These are phyloP conservation scores for Ranitomeya variabilis DNA, from an alignment of 2,113 vertebrate genomes.

Conservation along the genomic window DNA sequence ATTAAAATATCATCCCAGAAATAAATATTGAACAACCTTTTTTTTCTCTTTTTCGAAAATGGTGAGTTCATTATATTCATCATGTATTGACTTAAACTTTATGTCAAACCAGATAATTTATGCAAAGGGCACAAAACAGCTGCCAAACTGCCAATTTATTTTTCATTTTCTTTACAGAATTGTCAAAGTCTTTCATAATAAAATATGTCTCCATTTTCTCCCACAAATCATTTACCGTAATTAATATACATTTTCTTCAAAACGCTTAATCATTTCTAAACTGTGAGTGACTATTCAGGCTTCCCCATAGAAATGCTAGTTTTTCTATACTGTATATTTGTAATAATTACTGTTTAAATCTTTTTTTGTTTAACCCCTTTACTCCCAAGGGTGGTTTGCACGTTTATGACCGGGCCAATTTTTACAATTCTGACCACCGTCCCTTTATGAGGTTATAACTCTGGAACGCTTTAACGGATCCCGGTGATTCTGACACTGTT, in stretches of 20 bases:
- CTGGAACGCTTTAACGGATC: too few species aligned
- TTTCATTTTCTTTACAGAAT: not conserved
- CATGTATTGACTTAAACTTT: slow-evolving; percentile 34
- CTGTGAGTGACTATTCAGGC: too few species aligned
- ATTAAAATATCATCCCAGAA: slow-evolving; percentile 46
- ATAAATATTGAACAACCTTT: slow-evolving; percentile 19
- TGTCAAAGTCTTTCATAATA: not conserved
- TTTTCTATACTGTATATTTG: too few species aligned
- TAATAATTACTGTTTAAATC: too few species aligned
- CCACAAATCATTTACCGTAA: not conserved
- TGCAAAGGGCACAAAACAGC: slow-evolving; percentile 8
- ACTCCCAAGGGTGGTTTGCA: too few species aligned
- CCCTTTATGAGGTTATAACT: too few species aligned
- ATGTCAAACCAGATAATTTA: slow-evolving; percentile 13
- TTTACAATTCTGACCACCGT: too few species aligned
- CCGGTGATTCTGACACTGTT: too few species aligned
- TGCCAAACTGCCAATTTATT: not conserved
- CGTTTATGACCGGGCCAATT: too few species aligned
- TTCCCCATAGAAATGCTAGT: too few species aligned
- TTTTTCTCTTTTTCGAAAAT: slow-evolving; percentile 16
- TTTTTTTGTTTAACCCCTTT: too few species aligned
- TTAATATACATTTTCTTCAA: not conserved
- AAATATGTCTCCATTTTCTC: not conserved
- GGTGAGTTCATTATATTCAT: slow-evolving; percentile 37
- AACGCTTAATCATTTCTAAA: not conserved